These are phyloP conservation scores for Megalopta genalis DNA, from an alignment of 1,140 invertebrate species.

Conservation along the genomic window DNA sequence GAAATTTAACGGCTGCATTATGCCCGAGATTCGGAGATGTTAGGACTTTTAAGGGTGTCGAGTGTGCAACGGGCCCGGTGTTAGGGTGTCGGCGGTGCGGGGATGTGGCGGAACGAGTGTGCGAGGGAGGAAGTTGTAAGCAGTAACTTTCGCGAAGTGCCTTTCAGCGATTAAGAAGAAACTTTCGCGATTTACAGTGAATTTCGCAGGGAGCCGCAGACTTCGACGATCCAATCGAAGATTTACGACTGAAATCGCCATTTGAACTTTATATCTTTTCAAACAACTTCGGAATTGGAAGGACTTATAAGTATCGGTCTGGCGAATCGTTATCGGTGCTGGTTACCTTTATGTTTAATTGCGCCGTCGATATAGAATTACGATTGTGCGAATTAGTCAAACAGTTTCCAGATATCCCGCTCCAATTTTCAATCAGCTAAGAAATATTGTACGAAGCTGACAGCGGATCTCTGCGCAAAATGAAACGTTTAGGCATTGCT, in stretches of 20 bases:
- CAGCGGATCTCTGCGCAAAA: too few species aligned
- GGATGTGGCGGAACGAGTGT: neutral
- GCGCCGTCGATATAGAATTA: neutral
- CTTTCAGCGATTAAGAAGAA: constrained; percentile 62
- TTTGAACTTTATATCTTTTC: constrained; percentile 62
- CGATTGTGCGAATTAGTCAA: neutral
- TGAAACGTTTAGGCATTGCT: too few species aligned
- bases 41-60: constrained; percentile 16
- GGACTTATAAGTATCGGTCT: constrained; percentile 34
- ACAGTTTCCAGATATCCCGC: too few species aligned
- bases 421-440: too few species aligned
- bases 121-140: constrained; percentile 43
- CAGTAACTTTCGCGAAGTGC: constrained; percentile 57
- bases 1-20: neutral
- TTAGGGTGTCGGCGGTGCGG: neutral
- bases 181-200: constrained; percentile 65
- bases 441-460: too few species aligned
- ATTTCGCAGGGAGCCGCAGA: constrained; percentile 55
- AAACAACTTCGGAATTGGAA: constrained; percentile 50
- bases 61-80: neutral
- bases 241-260: constrained; percentile 59
- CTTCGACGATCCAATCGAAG: constrained; percentile 55
- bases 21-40: neutral
- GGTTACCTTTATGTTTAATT: constrained; percentile 33
- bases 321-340: constrained; percentile 3